A percentile compares a stretch with the other conserved stretches of the same genome.
phyloP scores from a whole-genome alignment of 2,888 invertebrate genomes.

The Odontomyia ornata region DNA sequence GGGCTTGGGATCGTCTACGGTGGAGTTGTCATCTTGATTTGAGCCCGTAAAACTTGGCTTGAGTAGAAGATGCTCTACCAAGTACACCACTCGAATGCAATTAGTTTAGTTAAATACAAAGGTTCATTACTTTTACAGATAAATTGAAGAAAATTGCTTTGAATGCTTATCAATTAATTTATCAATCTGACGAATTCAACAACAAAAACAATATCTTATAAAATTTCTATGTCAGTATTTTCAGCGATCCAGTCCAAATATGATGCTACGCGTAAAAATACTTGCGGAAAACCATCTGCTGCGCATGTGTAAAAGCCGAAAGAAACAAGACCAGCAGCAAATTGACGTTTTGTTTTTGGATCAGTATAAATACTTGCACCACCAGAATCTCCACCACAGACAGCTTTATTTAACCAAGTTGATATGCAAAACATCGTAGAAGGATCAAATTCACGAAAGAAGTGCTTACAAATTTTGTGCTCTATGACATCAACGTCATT shows the following conservation, averaged over 20 bases:
- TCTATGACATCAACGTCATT: not conserved
- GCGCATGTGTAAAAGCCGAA: not conserved
- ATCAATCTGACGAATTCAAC: too few species aligned
- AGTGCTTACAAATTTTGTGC: not conserved
- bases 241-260: conserved; percentile 43
- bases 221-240: conserved; percentile 3
- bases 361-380: conserved; percentile 56
- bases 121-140: too few species aligned
- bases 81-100: too few species aligned
- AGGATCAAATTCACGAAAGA: not conserved
- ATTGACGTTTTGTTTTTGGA: not conserved
- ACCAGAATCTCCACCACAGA: conserved; percentile 61
- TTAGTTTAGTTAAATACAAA: too few species aligned
- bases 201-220: too few species aligned
- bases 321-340: not conserved
- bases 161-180: too few species aligned
- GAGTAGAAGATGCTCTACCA: too few species aligned
- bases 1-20: too few species aligned
- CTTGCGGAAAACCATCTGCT: not conserved
- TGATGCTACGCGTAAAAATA: conserved; percentile 33
- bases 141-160: too few species aligned
- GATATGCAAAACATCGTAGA: conserved; percentile 50
- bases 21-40: too few species aligned
- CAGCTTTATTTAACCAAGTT: conserved; percentile 55
- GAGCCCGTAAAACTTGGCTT: too few species aligned